Conservation (phyloP, 92 coral and sea anemone species). For the Plumapathes pennacea region DNA sequence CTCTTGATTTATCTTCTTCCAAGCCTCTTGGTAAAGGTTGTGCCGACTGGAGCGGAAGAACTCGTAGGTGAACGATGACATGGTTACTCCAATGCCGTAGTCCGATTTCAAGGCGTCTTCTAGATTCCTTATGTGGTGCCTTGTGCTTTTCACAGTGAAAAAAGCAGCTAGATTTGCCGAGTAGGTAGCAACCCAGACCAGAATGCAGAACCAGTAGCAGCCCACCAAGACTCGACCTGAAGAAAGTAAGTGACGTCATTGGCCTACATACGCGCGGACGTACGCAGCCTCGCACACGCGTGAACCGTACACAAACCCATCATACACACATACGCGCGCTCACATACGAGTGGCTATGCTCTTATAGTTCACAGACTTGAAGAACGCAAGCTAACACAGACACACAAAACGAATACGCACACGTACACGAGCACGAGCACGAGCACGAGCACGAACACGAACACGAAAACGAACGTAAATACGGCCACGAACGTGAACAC, state of each 20-base stretch:
- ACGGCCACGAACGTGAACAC: too few relatives aligned
- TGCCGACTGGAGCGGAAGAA: constrained; percentile 22
- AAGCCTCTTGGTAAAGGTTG: constrained; percentile 14
- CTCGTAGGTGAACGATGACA: constrained; percentile 6
- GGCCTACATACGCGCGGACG: too few relatives aligned
- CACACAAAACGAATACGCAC: too few relatives aligned
- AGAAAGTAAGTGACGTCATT: not conserved
- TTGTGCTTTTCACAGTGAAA: constrained; percentile 47
- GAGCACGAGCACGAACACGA: too few relatives aligned
- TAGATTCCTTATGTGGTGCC: constrained; percentile 32
- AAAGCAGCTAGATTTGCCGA: constrained; percentile 82
- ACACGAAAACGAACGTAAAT: too few relatives aligned
- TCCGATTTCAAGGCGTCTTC: constrained; percentile 31
- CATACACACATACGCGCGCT: too few relatives aligned
- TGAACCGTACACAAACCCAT: too few relatives aligned
- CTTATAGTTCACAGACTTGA: too few relatives aligned
- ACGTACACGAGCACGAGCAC: too few relatives aligned
- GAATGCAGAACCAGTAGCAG: constrained; percentile 79
- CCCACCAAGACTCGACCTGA: constrained; percentile 75
- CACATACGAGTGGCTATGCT: too few relatives aligned
- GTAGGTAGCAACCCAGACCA: constrained; percentile 78
- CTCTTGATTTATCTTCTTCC: constrained; percentile 11
- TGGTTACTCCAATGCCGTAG: constrained; percentile 21
- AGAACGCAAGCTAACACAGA: too few relatives aligned
- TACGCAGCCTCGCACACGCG: too few relatives aligned